phyloP scores from a whole-genome alignment of 2,797 vertebrate genomes.

The Clarias fuscus region DNA sequence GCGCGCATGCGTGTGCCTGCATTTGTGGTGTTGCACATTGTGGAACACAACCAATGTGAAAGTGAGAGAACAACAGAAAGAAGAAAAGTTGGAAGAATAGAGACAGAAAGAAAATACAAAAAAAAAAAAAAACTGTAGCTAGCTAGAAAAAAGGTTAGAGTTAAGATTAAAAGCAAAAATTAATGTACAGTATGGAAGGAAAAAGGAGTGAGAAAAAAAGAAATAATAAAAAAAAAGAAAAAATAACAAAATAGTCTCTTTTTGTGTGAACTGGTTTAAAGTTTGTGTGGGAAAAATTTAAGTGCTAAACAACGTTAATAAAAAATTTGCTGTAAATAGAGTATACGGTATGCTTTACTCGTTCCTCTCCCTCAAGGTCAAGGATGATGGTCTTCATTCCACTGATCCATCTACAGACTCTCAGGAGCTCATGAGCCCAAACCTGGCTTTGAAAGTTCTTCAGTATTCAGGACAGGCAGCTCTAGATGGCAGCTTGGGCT shows the following conservation, averaged over 20 bases:
- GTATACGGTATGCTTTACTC: not conserved
- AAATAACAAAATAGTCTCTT: no score
- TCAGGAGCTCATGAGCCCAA: not conserved
- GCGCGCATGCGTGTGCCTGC: constrained; percentile 58
- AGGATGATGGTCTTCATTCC: not conserved
- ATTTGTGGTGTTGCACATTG: constrained; percentile 9
- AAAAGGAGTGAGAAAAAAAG: not conserved
- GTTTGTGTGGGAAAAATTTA: no score
- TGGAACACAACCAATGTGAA: not conserved
- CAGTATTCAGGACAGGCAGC: not conserved
- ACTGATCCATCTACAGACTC: not conserved
- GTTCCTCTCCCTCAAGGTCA: not conserved
- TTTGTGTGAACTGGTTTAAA: no score
- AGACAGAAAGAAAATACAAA: not conserved
- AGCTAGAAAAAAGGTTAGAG: not conserved
- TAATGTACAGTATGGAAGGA: no score
- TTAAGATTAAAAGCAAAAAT: not conserved
- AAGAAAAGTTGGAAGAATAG: not conserved
- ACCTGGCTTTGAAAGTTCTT: not conserved
- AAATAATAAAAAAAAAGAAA: not conserved
- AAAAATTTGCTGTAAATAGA: not conserved
- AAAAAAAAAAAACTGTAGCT: no score
- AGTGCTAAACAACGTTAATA: not conserved
- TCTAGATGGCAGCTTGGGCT: not conserved
- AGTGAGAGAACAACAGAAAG: not conserved